phyloP scores from a whole-genome alignment of 2,797 vertebrate species.

The Tenualosa ilisha region DNA sequence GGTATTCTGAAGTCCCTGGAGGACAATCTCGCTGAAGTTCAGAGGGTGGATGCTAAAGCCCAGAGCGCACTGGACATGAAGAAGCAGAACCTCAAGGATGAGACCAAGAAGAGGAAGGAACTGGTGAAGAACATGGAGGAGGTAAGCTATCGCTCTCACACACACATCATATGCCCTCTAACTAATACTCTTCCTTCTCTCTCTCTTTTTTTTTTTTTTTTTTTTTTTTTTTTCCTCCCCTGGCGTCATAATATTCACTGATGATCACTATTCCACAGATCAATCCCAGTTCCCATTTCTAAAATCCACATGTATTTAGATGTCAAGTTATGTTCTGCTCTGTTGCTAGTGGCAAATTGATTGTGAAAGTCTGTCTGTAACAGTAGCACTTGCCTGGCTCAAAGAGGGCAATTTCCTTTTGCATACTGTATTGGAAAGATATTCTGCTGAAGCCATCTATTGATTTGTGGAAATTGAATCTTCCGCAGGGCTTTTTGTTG shows the following conservation, averaged over 20 bases:
- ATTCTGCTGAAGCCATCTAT: not conserved
- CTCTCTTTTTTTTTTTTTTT: not conserved
- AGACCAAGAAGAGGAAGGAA: constrained; percentile 82
- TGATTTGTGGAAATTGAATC: not conserved
- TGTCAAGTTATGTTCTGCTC: no score
- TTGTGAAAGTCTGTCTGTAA: not conserved
- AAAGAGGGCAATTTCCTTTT: not conserved
- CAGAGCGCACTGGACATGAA: constrained; percentile 88
- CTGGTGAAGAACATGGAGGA: constrained; percentile 86
- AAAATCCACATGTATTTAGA: no score
- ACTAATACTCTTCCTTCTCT: not conserved
- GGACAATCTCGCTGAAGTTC: constrained; percentile 78
- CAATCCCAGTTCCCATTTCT: no score
- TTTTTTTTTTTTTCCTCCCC: not conserved
- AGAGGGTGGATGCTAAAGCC: constrained; percentile 83
- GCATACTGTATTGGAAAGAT: not conserved
- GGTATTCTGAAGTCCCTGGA: constrained; percentile 79
- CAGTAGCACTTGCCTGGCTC: not conserved
- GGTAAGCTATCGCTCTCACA: constrained; percentile 53
- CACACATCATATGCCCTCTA: not conserved
- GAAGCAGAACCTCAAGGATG: constrained; percentile 85
- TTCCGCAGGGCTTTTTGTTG: not conserved
- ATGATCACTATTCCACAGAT: no score
- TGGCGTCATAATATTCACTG: no score
- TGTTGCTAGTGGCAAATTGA: not conserved